Conservation (phyloP, 64 coral and sea anemone genomes). For the Astreopora myriophthalma region DNA sequence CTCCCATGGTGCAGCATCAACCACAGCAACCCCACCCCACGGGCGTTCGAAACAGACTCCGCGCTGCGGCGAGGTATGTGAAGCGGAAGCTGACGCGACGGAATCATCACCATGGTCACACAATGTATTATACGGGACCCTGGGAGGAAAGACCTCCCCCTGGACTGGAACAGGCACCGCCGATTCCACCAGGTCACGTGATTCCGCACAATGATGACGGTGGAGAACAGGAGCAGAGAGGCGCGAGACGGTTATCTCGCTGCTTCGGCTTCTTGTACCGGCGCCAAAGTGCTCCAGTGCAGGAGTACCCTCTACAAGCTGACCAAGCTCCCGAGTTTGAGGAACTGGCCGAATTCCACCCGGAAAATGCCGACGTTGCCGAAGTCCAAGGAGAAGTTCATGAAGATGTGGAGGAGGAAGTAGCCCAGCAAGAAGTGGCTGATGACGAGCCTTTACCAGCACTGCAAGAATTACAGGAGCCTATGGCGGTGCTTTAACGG, state of each 20-base stretch:
- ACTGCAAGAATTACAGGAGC: background rate
- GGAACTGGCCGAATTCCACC: background rate
- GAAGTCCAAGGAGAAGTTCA: background rate
- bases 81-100: background rate
- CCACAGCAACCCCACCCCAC: background rate
- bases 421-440: background rate
- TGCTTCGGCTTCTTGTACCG: background rate
- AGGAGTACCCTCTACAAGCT: background rate
- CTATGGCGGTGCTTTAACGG: background rate
- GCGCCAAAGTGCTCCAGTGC: background rate
- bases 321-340: slow-evolving; percentile 6
- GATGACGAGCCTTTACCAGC: background rate
- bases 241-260: background rate
- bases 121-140: background rate
- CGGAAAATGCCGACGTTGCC: background rate
- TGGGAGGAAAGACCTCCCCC: background rate
- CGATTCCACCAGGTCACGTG: background rate
- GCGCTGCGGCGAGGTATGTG: background rate
- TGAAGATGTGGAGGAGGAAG: background rate
- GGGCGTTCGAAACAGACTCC: background rate
- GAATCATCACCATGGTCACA: background rate
- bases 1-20: background rate
- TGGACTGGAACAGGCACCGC: background rate
- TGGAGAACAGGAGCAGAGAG: background rate
- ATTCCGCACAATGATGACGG: background rate